These are phyloP conservation scores for Tragopan temminckii DNA, from an alignment of 2,797 vertebrate genomes.

Conservation along the genomic window DNA sequence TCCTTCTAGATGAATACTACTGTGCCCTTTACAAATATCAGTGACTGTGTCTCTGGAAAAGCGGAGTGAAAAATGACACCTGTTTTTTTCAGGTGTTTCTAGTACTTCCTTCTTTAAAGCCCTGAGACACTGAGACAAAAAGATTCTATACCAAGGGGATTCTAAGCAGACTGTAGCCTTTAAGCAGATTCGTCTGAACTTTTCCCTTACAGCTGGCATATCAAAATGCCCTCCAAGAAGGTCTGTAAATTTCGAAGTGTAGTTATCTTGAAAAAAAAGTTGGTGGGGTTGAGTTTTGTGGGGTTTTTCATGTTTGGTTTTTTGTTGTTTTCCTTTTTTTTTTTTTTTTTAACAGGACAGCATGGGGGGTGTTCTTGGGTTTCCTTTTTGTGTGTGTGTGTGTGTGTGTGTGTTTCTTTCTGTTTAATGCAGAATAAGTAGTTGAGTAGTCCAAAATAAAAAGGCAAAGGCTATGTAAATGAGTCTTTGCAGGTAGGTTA, in stretches of 20 bases:
- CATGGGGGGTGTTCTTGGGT: neutral
- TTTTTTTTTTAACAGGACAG: neutral
- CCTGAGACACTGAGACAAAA: neutral
- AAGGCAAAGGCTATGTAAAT: neutral
- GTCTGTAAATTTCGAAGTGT: conserved; percentile 3
- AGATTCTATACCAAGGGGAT: neutral
- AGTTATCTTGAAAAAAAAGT: neutral
- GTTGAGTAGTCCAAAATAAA: neutral
- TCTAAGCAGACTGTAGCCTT: neutral
- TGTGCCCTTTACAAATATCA: conserved; percentile 6
- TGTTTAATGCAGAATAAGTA: neutral
- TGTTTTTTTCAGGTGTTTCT: conserved; percentile 38
- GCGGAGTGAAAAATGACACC: conserved; percentile 4
- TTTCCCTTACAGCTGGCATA: neutral
- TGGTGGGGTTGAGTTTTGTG: neutral
- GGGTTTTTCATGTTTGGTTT: neutral
- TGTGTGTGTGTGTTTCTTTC: too few relatives aligned
- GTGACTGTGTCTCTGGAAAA: conserved; percentile 13
- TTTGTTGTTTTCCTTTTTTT: neutral
- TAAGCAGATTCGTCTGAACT: conserved; percentile 9
- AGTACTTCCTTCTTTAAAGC: neutral
- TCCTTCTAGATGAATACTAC: neutral
- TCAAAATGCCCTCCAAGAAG: neutral
- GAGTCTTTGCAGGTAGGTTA: neutral
- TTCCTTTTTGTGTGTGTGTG: too few relatives aligned